Conservation (phyloP, 2,888 invertebrate genomes). For the Cantharis rustica region DNA sequence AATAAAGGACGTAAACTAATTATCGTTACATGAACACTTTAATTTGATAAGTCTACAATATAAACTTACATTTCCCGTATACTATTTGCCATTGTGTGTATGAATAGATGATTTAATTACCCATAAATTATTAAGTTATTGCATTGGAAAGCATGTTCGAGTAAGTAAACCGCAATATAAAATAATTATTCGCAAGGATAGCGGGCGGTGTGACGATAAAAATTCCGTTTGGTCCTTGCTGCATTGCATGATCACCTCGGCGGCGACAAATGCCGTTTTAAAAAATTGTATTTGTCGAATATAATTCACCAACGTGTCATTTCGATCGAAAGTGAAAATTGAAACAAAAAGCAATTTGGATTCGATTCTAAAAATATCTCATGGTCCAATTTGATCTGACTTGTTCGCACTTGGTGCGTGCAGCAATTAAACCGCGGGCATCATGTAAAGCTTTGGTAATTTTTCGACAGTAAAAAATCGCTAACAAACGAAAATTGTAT, state of each 20-base stretch:
- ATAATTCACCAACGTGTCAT: neutral
- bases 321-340: neutral
- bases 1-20: neutral
- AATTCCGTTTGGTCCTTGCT: too few species aligned
- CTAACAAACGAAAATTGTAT: neutral
- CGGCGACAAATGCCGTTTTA: too few species aligned
- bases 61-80: neutral
- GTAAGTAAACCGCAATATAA: neutral
- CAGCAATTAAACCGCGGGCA: neutral
- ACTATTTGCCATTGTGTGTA: neutral
- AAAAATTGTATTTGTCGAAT: neutral
- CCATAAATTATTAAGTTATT: neutral
- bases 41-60: neutral
- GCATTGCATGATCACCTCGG: too few species aligned
- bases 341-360: neutral
- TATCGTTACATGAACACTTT: neutral
- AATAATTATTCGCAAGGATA: neutral
- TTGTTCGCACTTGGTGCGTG: neutral
- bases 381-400: neutral
- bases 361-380: neutral
- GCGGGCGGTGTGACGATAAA: too few species aligned
- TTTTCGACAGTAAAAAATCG: neutral
- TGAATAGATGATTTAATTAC: neutral
- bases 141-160: neutral
- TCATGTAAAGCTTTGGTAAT: neutral